A percentile compares a stretch with the other conserved stretches of the same genome.
Evolutionary conservation across 2,797 vertebrate species (phyloP).

Genomic region (Brachyalestes nurse): DNA sequence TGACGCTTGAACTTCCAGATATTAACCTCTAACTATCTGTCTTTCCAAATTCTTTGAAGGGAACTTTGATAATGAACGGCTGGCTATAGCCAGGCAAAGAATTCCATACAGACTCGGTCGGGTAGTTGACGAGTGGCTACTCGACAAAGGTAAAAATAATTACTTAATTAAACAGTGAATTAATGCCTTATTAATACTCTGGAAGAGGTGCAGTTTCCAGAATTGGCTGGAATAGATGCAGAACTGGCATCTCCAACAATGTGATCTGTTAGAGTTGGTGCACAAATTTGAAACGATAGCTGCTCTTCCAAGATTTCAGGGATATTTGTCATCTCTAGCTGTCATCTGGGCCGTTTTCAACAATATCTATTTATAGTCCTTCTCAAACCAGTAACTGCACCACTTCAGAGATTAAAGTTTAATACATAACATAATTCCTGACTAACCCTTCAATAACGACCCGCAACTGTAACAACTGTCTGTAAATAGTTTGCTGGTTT

Average conservation of each 20-base stretch:
- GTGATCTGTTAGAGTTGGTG: conserved; percentile 14
- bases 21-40: conserved; percentile 90
- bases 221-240: conserved; percentile 6
- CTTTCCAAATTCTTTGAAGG: conserved; percentile 99
- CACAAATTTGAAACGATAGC: conserved; percentile 47
- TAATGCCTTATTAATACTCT: conserved; percentile 78
- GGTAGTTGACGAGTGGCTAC: conserved; percentile 99
- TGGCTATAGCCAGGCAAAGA: conserved; percentile 99
- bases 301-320: conserved; percentile 31
- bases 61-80: conserved; percentile 99
- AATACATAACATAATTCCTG: conserved; percentile 85
- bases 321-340: conserved; percentile 35
- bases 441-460: conserved; percentile 82
- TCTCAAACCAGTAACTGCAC: conserved; percentile 70
- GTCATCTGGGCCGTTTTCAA: conserved; percentile 59
- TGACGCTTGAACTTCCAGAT: conserved; percentile 86
- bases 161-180: conserved; percentile 85
- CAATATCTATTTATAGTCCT: conserved; percentile 34
- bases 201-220: conserved; percentile 84
- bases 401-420: conserved; percentile 76
- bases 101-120: conserved; percentile 99
- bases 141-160: conserved; percentile 99
- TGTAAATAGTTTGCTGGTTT: conserved; percentile 74
- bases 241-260: conserved; percentile 43
- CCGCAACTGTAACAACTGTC: conserved; percentile 75